Conservation (phyloP, 2,797 vertebrate species). For the Alcedo quadribrachys region DNA sequence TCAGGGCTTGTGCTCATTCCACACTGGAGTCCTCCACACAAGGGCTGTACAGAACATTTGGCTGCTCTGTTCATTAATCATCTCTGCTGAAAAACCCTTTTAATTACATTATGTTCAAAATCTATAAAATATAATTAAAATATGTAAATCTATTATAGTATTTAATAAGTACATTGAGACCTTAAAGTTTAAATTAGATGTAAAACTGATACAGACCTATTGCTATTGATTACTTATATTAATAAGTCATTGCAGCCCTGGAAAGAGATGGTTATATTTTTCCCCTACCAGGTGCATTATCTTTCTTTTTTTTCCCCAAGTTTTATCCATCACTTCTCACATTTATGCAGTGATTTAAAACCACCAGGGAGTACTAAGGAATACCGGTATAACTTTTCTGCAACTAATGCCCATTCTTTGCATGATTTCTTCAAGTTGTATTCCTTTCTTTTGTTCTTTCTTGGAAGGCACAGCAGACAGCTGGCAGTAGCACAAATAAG, state of each 20-base stretch:
- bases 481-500: neutral
- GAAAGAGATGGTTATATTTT: neutral
- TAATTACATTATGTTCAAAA: constrained; percentile 78
- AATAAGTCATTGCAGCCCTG: constrained; percentile 63
- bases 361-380: neutral
- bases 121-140: constrained; percentile 82
- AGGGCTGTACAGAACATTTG: neutral
- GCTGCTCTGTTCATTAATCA: constrained; percentile 70
- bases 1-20: neutral
- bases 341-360: neutral
- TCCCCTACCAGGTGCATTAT: neutral
- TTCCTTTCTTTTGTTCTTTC: neutral
- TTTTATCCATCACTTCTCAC: neutral
- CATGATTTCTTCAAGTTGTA: neutral
- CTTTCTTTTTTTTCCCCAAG: neutral
- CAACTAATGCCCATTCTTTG: neutral
- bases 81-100: constrained; percentile 62
- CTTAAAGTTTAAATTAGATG: constrained; percentile 76
- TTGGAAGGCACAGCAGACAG: neutral
- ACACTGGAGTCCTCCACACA: neutral
- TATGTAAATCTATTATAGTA: constrained; percentile 80
- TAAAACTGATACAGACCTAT: constrained; percentile 73
- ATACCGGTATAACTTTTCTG: neutral
- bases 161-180: constrained; percentile 78
- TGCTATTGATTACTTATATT: constrained; percentile 71